Base-by-base conservation (phyloP, 2,888 invertebrate genomes). In the Lasioglossum leucozonium region DNA sequence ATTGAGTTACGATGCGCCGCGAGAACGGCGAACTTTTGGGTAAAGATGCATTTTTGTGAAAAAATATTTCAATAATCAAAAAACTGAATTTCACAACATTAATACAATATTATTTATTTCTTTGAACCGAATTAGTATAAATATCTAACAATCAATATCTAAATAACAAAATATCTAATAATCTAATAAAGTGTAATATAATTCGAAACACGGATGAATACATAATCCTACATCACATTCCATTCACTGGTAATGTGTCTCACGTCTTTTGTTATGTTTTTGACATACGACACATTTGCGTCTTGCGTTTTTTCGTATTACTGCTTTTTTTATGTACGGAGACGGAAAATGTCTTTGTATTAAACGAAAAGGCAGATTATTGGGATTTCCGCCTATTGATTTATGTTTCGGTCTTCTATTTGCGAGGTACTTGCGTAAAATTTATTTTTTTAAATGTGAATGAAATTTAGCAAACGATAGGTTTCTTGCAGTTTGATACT, bases 181-280 rank as follows among this genome's bases (percentile, higher is more conserved):
- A 69, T 81, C n/a, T 30, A 2, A 65, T 55, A 77, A 51, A 2
- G 51, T 65, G 22, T 74, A 77, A 58, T 73, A 84, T 18, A 47
- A 26, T 51, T 78, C 26, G 42, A 81, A 79, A 37, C 81, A 77
- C 3, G 58, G 69, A 55, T 26, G 3, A 26, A 65, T 72, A 58
- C 82, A 79, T 26, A 80, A 40, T 11, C 77, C 82, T 77, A 85
- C 82, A 51, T 80, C 42, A 77, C 77, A 85, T 73, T 77, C 77
- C 26, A 72, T 18, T 18, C 77, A 85, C 22, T 85, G 47, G 55
- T 82, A 82, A 44, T 74, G 74, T 58, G 74, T 77, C 71, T 51
- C 34, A 2, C 34, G 77, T 51, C 77, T 85, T 58, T 58, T 82
- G 69, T 82, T 47, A 74, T 85, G 73, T 42, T 34, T 58, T 11